A percentile compares a stretch with the other conserved stretches of the same genome.
phyloP scores from a whole-genome alignment of 2,113 vertebrate species.

The Prionailurus viverrinus region DNA sequence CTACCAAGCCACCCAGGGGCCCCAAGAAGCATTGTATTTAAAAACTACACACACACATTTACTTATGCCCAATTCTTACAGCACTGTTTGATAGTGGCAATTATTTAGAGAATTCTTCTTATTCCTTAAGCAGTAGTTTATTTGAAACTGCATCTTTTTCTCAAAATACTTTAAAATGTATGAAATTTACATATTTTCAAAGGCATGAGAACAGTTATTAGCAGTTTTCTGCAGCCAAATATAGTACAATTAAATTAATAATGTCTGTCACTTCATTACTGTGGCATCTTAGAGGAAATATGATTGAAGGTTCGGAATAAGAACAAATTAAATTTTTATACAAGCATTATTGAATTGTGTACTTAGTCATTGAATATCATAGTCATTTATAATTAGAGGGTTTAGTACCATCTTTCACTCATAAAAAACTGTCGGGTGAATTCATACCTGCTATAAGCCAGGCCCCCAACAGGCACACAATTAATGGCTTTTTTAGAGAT shows the following conservation, averaged over 20 bases:
- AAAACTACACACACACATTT: background rate
- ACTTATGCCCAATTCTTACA: background rate
- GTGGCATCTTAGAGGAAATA: background rate
- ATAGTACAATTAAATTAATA: background rate
- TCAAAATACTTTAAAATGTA: background rate
- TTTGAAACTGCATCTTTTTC: background rate
- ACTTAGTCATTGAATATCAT: background rate
- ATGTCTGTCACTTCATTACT: background rate
- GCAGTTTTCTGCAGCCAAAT: background rate
- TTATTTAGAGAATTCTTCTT: background rate
- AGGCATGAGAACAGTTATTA: background rate
- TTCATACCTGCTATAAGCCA: background rate
- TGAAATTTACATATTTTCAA: background rate
- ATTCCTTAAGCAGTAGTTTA: background rate
- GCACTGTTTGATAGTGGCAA: background rate
- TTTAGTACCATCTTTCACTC: background rate
- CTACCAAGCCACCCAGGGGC: no score
- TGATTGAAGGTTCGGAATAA: background rate
- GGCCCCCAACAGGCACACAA: background rate
- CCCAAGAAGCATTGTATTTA: background rate
- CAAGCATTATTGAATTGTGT: background rate
- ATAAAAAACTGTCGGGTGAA: background rate
- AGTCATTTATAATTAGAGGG: background rate
- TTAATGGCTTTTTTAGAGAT: background rate
- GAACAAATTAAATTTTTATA: constrained; percentile 1